phyloP scores from a whole-genome alignment of 1,140 invertebrate species.

The Dendroctonus valens region DNA sequence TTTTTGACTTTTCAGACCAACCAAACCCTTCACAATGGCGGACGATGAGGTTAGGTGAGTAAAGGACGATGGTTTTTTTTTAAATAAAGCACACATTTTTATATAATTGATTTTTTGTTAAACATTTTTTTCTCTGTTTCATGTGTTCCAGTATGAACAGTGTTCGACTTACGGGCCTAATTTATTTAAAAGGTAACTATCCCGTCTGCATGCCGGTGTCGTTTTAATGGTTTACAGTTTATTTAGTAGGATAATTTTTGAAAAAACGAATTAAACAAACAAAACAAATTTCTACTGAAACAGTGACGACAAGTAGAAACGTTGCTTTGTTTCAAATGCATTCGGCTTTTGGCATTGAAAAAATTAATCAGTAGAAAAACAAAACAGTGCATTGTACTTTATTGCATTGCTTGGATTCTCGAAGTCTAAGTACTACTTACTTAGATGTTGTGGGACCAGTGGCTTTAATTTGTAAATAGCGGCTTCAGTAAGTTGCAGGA shows the following conservation, averaged over 20 bases:
- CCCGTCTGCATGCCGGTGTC: constrained; percentile 11
- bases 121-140: constrained; percentile 35
- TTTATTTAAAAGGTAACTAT: constrained; percentile 43
- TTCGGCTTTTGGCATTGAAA: not conserved
- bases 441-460: constrained; percentile 5
- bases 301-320: constrained; percentile 27
- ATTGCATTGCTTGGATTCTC: not conserved
- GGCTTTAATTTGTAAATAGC: constrained; percentile 2
- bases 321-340: not conserved
- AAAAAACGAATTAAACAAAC: not conserved
- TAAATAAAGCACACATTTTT: not conserved
- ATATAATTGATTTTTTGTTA: too few relatives aligned
- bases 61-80: constrained; percentile 30
- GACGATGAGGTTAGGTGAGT: constrained; percentile 87
- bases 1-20: constrained; percentile 38
- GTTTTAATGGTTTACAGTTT: constrained; percentile 1
- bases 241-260: constrained; percentile 19
- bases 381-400: not conserved
- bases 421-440: constrained; percentile 1
- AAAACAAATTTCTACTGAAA: constrained; percentile 26
- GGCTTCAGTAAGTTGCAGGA: constrained; percentile 20
- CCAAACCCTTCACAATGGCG: constrained; percentile 68
- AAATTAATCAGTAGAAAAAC: not conserved
- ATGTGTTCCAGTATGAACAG: constrained; percentile 39
- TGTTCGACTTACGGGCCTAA: constrained; percentile 14